A percentile compares a stretch with the other conserved stretches of the same genome.
phyloP scores from a whole-genome alignment of 2,113 vertebrate genomes.

The Hemibagrus wyckioides region DNA sequence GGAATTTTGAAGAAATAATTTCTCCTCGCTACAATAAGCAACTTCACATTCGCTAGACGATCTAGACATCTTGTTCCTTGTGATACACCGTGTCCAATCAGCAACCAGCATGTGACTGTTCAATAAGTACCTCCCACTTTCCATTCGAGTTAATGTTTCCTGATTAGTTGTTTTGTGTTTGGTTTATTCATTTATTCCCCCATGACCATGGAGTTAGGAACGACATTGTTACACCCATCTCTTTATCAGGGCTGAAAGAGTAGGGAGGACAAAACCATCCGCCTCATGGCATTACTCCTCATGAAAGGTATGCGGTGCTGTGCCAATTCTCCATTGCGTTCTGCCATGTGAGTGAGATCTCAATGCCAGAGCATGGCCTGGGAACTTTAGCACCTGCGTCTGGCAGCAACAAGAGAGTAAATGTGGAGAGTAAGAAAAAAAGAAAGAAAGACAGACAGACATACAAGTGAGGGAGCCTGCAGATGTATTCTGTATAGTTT shows the following conservation, averaged over 20 bases:
- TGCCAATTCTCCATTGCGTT: conserved; percentile 26
- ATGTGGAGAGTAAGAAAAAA: not conserved
- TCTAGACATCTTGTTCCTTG: not conserved
- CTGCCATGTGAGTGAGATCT: conserved; percentile 18
- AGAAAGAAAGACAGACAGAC: not conserved
- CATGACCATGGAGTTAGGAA: not conserved
- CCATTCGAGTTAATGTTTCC: not conserved
- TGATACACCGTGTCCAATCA: not conserved
- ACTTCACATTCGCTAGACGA: not conserved
- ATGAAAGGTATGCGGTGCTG: not conserved
- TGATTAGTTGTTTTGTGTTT: not conserved
- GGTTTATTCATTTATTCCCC: not conserved
- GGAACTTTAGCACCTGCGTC: conserved; percentile 53
- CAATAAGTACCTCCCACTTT: not conserved
- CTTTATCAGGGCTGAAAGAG: conserved; percentile 20
- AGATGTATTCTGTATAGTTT: not conserved
- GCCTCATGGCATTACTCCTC: conserved; percentile 28
- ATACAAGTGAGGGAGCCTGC: not conserved
- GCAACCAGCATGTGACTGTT: not conserved
- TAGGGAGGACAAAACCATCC: conserved; percentile 3
- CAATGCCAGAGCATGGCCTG: conserved; percentile 33
- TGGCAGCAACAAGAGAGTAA: conserved; percentile 13
- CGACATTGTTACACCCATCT: not conserved
- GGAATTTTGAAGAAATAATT: not conserved
- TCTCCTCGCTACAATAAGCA: not conserved